A percentile compares a stretch with the other conserved stretches of the same genome.
Evolutionary conservation across 2,888 invertebrate genomes (phyloP).

Genomic region (Empis livida): DNA sequence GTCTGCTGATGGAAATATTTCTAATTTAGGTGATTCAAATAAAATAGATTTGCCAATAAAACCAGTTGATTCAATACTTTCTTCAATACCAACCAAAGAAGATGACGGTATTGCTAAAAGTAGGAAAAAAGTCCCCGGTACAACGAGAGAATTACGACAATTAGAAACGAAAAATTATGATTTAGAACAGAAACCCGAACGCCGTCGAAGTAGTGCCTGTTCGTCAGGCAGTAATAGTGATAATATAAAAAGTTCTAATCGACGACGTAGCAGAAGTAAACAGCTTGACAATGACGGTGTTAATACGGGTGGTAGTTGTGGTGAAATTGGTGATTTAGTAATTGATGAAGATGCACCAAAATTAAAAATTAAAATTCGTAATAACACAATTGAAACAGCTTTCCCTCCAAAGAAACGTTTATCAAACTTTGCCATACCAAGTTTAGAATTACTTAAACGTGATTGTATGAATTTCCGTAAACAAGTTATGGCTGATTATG

Average conservation of each 20-base stretch:
- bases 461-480: constrained; percentile 80
- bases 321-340: not conserved
- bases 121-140: constrained; percentile 41
- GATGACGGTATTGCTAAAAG: constrained; percentile 45
- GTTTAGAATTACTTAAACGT: constrained; percentile 65
- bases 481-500: constrained; percentile 73
- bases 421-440: constrained; percentile 44
- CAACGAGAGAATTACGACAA: constrained; percentile 49
- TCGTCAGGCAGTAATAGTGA: constrained; percentile 32
- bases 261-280: constrained; percentile 32
- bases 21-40: constrained; percentile 33
- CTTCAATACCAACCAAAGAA: constrained; percentile 71
- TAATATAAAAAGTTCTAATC: constrained; percentile 27
- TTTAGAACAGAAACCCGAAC: constrained; percentile 39
- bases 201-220: constrained; percentile 39
- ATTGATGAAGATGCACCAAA: constrained; percentile 39
- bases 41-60: constrained; percentile 67
- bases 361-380: constrained; percentile 64
- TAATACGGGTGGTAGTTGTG: constrained; percentile 14
- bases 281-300: constrained; percentile 19
- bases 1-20: constrained; percentile 30
- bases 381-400: constrained; percentile 36
- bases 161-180: constrained; percentile 44
- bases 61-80: constrained; percentile 72
- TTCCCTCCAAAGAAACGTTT: constrained; percentile 71